A percentile compares a stretch with the other conserved stretches of the same genome.
These are phyloP conservation scores for Valencia hispanica DNA, from an alignment of 2,797 vertebrate species.

Conservation along the genomic window DNA sequence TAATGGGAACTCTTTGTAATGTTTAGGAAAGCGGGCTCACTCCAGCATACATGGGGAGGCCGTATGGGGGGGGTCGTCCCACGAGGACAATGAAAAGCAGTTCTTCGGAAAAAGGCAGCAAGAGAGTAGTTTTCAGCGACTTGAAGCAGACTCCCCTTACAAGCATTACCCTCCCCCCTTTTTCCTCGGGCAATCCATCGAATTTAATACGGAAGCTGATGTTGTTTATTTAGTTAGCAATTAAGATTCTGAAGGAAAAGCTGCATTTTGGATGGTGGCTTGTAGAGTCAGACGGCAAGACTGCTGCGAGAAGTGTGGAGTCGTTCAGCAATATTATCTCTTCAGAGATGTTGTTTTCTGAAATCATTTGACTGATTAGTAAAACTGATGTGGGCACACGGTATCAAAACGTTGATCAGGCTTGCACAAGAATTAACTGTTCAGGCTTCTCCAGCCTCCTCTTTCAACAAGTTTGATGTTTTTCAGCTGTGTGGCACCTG, in stretches of 20 bases:
- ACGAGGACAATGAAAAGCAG: conserved; percentile 10
- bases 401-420: too few species aligned
- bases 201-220: conserved; percentile 19
- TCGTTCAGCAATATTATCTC: not conserved
- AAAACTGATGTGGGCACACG: too few species aligned
- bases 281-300: not conserved
- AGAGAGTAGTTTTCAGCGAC: conserved; percentile 29
- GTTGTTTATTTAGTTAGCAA: conserved; percentile 5
- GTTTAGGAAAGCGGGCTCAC: conserved; percentile 46
- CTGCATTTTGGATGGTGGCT: not conserved
- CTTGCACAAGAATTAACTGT: too few species aligned
- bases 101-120: conserved; percentile 16
- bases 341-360: not conserved
- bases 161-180: not conserved
- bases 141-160: conserved; percentile 11
- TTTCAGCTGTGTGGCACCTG: too few species aligned
- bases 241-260: not conserved
- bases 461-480: too few species aligned
- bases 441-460: too few species aligned
- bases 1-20: conserved; percentile 50
- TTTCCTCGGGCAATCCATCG: conserved; percentile 16
- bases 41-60: conserved; percentile 16
- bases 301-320: not conserved
- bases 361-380: not conserved
- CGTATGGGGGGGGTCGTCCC: conserved; percentile 18